phyloP scores from a whole-genome alignment of 2,888 invertebrate genomes.

The Coecobrya sp. region DNA sequence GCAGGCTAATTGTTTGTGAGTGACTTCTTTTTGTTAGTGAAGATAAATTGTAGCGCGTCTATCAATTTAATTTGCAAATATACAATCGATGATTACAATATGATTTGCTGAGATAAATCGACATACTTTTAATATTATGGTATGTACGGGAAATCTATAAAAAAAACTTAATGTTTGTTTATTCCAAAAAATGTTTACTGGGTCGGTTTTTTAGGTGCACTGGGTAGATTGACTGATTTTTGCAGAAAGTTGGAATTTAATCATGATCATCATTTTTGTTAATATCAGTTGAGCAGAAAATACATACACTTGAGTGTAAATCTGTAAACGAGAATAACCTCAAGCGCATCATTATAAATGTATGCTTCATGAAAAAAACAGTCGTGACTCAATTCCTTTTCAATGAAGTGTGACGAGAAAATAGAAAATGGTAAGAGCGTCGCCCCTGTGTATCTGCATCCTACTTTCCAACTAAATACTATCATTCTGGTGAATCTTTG shows the following conservation, averaged over 20 bases:
- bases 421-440: slow-evolving; percentile 39
- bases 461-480: slow-evolving; percentile 37
- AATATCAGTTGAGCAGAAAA: slow-evolving; percentile 17
- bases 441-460: slow-evolving; percentile 2
- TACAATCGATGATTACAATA: too few relatives aligned
- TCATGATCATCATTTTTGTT: background rate
- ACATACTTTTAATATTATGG: too few relatives aligned
- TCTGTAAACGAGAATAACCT: background rate
- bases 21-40: background rate
- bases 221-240: background rate
- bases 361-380: slow-evolving; percentile 11
- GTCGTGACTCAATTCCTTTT: slow-evolving; percentile 53
- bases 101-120: too few relatives aligned
- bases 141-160: too few relatives aligned
- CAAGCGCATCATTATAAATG: slow-evolving; percentile 28
- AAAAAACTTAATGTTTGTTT: too few relatives aligned
- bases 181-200: background rate
- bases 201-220: background rate
- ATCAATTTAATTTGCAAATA: background rate
- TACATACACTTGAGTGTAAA: background rate
- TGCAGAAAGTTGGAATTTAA: background rate
- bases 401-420: slow-evolving; percentile 71
- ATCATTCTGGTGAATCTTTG: slow-evolving; percentile 66
- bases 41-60: background rate
- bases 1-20: slow-evolving; percentile 5